Conservation (phyloP, 2,888 invertebrate genomes). For the Galerucella calmariensis region DNA sequence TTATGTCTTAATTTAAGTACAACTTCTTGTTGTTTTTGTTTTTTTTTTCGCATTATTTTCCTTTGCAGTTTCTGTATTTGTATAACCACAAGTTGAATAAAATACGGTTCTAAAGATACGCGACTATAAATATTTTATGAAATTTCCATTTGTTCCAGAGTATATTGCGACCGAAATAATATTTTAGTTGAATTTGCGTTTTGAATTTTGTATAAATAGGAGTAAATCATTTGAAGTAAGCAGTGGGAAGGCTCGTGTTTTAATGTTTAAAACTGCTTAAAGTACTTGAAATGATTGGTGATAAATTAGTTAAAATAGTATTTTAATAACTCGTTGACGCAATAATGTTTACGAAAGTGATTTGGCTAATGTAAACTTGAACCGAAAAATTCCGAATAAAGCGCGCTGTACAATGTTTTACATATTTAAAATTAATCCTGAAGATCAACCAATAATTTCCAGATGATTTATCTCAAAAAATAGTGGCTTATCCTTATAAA, state of each 20-base stretch:
- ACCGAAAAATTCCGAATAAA: no score
- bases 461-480: no score
- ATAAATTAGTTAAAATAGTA: no score
- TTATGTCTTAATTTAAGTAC: background rate
- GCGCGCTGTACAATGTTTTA: no score
- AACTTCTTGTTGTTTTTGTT: no score
- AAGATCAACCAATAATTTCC: no score
- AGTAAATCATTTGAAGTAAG: background rate
- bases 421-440: no score
- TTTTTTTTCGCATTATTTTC: background rate
- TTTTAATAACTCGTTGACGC: no score
- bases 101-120: background rate
- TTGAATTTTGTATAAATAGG: background rate
- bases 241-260: background rate
- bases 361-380: no score
- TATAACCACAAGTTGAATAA: no score
- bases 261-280: background rate
- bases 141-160: background rate
- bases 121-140: constrained; percentile 1
- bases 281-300: background rate
- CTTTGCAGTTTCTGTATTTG: background rate
- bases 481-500: no score
- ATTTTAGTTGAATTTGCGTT: background rate
- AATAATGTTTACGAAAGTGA: no score
- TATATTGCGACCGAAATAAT: background rate